Base-by-base conservation (phyloP, 2,113 vertebrate species). In the Tonatia bakeri region DNA sequence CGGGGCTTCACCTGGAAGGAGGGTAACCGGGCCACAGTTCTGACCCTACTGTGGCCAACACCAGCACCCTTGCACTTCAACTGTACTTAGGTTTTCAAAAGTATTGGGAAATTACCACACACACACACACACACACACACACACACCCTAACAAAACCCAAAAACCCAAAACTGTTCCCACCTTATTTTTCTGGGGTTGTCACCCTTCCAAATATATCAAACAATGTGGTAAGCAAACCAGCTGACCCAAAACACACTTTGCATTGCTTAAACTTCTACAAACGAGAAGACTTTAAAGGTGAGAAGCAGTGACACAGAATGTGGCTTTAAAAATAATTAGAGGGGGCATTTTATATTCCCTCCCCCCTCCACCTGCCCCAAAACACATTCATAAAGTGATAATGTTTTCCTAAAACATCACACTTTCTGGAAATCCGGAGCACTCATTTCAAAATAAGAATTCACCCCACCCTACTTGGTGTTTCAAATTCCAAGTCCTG, bases 181-280 rank as follows among this genome's bases (percentile, higher is more conserved):
- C 31, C 65, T 92, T 4, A 13, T 19, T 92, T 69, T 76, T 31
- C 64, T 94, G 87, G 56, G 38, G 79, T 59, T 80, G 64, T 96
- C 94, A 90, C 87, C 77, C 45, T 43, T 96, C 96, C 92, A 97
- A 95, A 79, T 96, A 90, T 75, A 87, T 87, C 90, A 77, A 50
- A 43, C 54, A 38, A 20, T 54, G 81, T 47, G 72, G 84, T 52
- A 82, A 73, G 76, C 75, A 72, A 59, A 67, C 83, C 56, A 86
- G 92, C 69, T 94, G 92, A 87, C 84, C 67, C 26, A 65, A 43
- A 84, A 80, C 64, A 83, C 16, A 38, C 43, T 73, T 17, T 76
- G 40, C 40, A 5, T 92, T 59, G 67, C 79, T 85, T 82, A 84
- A 93, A 95, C 91, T 89, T 83, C 89, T 54, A 31, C 20, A 67